Evolutionary conservation across 2,113 vertebrate genomes (phyloP).

Genomic region (Colossoma macropomum): DNA sequence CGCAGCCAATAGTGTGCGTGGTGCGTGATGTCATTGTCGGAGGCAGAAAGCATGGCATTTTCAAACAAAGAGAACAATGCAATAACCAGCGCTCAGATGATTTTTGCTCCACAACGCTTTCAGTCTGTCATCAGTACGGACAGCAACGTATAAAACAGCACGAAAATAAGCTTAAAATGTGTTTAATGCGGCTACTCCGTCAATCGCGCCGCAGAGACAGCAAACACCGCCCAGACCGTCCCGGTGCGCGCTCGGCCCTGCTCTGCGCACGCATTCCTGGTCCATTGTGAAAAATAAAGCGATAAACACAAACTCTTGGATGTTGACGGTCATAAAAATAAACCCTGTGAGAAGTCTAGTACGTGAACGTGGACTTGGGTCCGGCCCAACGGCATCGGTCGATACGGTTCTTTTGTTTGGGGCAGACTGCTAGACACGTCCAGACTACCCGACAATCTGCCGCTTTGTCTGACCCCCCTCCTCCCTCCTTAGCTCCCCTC

Average conservation of each 20-base stretch:
- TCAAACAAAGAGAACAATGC: slow-evolving; percentile 99
- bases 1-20: slow-evolving; percentile 83
- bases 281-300: background rate
- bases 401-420: slow-evolving; percentile 75
- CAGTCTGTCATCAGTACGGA: rapidly evolving
- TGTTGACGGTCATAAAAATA: background rate
- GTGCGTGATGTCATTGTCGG: slow-evolving; percentile 91
- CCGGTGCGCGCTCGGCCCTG: slow-evolving; percentile 60
- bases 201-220: background rate
- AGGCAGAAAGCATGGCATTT: slow-evolving; percentile 88
- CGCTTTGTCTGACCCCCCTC: slow-evolving; percentile 79
- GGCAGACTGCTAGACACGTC: slow-evolving; percentile 75
- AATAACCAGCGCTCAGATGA: slow-evolving; percentile 57
- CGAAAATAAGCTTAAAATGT: too few species aligned
- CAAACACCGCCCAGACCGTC: slow-evolving; percentile 76
- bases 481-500: slow-evolving; percentile 58
- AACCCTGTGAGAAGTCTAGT: too few species aligned
- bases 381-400: background rate
- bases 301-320: background rate
- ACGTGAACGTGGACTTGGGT: background rate
- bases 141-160: background rate
- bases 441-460: slow-evolving; percentile 79
- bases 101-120: background rate
- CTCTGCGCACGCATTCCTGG: slow-evolving; percentile 24
- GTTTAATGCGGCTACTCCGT: background rate